These are phyloP conservation scores for Erynnis tages DNA, from an alignment of 2,888 invertebrate species.

Conservation along the genomic window DNA sequence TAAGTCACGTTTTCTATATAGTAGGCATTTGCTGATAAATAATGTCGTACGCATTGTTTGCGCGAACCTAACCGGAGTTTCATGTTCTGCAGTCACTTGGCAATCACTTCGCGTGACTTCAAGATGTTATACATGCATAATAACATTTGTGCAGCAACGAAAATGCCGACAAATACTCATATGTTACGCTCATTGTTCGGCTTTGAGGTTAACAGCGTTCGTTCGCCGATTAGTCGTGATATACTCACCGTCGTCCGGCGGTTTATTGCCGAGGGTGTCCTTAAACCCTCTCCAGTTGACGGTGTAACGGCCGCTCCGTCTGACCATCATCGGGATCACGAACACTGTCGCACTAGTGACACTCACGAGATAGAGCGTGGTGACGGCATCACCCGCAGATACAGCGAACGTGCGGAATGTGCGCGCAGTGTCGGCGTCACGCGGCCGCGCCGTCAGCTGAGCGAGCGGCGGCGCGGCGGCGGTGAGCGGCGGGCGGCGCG, in stretches of 20 bases:
- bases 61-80: not conserved
- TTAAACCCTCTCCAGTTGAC: constrained; percentile 78
- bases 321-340: constrained; percentile 67
- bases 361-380: constrained; percentile 36
- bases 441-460: constrained; percentile 67
- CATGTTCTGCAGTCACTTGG: not conserved
- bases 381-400: constrained; percentile 37
- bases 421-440: constrained; percentile 64
- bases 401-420: constrained; percentile 41
- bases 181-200: constrained; percentile 18
- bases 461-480: constrained; percentile 59
- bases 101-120: not conserved
- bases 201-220: constrained; percentile 37
- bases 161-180: constrained; percentile 2
- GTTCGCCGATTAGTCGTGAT: constrained; percentile 20
- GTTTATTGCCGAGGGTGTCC: constrained; percentile 71
- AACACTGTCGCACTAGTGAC: constrained; percentile 35
- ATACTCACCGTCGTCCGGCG: constrained; percentile 73
- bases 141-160: constrained; percentile 12
- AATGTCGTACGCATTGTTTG: not conserved
- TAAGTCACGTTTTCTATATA: not conserved
- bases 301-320: constrained; percentile 77
- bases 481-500: constrained; percentile 66
- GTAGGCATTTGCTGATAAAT: not conserved
- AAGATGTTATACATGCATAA: not conserved